phyloP scores from a whole-genome alignment of 2,113 vertebrate species.

The Pimephales promelas region DNA sequence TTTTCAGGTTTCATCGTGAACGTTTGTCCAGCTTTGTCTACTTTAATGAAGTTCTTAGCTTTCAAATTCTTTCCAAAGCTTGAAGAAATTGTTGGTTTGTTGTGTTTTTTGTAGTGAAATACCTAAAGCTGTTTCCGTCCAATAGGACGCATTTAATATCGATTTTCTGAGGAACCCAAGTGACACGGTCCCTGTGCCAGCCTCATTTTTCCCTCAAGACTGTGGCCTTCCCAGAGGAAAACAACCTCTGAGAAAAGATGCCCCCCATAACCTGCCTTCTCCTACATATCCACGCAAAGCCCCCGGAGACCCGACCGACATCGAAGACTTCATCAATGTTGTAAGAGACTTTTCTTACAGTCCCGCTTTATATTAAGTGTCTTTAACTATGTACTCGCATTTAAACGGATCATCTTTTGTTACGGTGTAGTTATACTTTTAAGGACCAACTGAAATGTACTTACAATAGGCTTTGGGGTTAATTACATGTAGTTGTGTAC shows the following conservation, averaged over 20 bases:
- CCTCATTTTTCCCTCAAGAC: constrained; percentile 55
- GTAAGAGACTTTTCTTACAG: constrained; percentile 63
- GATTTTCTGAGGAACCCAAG: constrained; percentile 87
- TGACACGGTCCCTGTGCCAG: constrained; percentile 59
- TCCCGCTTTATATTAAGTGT: too few relatives aligned
- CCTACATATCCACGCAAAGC: constrained; percentile 72
- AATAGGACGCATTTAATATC: constrained; percentile 89
- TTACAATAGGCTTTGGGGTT: too few relatives aligned
- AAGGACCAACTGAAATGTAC: too few relatives aligned
- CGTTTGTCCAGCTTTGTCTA: too few relatives aligned
- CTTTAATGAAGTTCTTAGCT: too few relatives aligned
- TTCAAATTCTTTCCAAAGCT: too few relatives aligned
- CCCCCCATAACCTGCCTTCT: constrained; percentile 76
- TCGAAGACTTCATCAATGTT: constrained; percentile 90
- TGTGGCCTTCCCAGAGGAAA: constrained; percentile 69
- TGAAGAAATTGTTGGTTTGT: too few relatives aligned
- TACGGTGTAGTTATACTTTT: too few relatives aligned
- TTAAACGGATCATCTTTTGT: too few relatives aligned
- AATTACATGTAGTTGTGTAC: too few relatives aligned
- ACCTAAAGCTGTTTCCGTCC: constrained; percentile 31
- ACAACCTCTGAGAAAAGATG: constrained; percentile 80
- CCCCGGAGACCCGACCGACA: constrained; percentile 82
- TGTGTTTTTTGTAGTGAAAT: not conserved
- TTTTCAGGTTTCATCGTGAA: too few relatives aligned
- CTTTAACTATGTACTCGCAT: too few relatives aligned